Percentiles rank a stretch among this genome's conserved stretches.
These are phyloP conservation scores for Tipula unca DNA, from an alignment of 2,888 invertebrate species.

Conservation along the genomic window DNA sequence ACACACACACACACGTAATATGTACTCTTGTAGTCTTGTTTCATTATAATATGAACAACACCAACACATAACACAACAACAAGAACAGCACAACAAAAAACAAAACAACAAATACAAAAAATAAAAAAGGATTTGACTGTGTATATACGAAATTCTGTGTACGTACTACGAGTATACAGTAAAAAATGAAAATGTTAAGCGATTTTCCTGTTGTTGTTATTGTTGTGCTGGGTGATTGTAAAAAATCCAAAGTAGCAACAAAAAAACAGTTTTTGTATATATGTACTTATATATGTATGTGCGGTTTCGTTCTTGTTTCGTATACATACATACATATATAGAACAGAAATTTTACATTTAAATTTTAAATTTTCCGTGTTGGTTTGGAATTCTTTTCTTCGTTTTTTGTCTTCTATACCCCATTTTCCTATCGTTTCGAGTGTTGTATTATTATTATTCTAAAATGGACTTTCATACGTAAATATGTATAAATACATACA, in stretches of 20 bases:
- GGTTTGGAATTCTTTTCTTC: neutral
- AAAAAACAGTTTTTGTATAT: neutral
- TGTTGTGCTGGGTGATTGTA: neutral
- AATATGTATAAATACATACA: neutral
- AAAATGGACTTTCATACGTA: neutral
- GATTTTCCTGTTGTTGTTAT: neutral
- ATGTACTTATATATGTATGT: neutral
- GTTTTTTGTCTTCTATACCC: neutral
- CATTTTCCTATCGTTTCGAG: neutral
- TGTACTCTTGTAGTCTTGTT: neutral
- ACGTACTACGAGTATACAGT: neutral
- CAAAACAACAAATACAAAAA: too few relatives aligned
- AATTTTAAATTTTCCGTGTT: conserved; percentile 4
- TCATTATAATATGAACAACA: neutral
- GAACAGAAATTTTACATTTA: neutral
- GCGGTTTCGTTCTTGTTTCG: neutral
- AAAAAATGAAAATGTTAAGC: neutral
- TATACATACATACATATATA: too few relatives aligned
- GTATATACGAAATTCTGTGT: neutral
- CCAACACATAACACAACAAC: neutral
- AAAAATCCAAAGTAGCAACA: neutral
- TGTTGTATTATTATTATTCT: neutral
- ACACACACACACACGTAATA: neutral
- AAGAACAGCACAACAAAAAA: neutral
- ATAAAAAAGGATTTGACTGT: neutral